Evolutionary conservation across 2,797 vertebrate species (phyloP), one percentile per base, ranked within the genome.

Genomic region (Micrastur ruficollis): DNA sequence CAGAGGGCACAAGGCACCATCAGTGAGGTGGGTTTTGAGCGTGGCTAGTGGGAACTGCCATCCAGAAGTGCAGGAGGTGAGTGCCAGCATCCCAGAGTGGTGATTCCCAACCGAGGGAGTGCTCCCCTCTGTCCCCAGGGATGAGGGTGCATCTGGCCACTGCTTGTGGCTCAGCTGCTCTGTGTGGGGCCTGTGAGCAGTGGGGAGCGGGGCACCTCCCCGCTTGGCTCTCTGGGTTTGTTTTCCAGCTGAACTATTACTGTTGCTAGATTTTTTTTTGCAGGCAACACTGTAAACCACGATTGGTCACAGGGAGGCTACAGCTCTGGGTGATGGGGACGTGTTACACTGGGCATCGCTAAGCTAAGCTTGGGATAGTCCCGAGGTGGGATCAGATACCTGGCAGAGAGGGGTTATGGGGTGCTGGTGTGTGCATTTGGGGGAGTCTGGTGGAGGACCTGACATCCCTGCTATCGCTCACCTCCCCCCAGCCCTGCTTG

Each of bases 401-500:
- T 32, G 50, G 7, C 70, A 34, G 26, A 32, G 42, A 42, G 16
- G 25, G 25, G 14, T 38, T 85, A 84, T 53, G 34, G 29, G 22
- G 21, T 72, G 31, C 8, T 3, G 4, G 6, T 66, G 47, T 86
- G 17, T 42, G 49, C 3, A 0, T 81, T 75, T 59, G 47, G 50
- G 34, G 72, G 32, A 17, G 14, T 74, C 32, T 91, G 23, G 14
- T 46, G 42, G 83, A 71, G 56, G 14, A 86, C 20, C n/a, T 1
- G 2, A 40, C 22, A 40, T 25, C 34, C 4, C 25, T 86, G 25
- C 44, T 68, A 2, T 65, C 3, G 14, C 23, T 27, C 22, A 23
- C 4, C 5, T 29, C 1, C 7, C 17, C 42, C 14, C 18, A 6
- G 17, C 9, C 16, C 8, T 0, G 2, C 27, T 46, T 72, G 63